A percentile compares a stretch with the other conserved stretches of the same genome.
Conservation (phyloP, 2,888 invertebrate species). For the Acheta domesticus region DNA sequence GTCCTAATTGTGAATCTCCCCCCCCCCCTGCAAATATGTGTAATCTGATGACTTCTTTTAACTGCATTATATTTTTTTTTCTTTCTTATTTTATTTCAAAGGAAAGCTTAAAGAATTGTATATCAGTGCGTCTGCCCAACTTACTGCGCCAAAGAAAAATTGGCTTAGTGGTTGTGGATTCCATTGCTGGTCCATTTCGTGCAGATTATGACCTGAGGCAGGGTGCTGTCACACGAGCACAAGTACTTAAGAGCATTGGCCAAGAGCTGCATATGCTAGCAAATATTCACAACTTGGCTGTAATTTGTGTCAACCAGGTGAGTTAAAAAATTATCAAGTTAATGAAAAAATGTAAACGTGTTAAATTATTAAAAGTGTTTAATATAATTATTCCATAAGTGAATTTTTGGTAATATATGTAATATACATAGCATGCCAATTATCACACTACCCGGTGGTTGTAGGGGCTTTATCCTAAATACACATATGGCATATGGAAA, state of each 20-base stretch:
- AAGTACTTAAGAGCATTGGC: constrained; percentile 57
- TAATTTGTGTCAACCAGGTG: constrained; percentile 73
- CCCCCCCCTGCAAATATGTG: too few species aligned
- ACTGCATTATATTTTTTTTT: too few species aligned
- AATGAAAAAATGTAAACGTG: constrained; percentile 18
- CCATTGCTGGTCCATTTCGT: constrained; percentile 68
- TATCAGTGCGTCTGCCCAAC: constrained; percentile 54
- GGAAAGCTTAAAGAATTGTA: constrained; percentile 55
- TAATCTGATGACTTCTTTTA: too few species aligned
- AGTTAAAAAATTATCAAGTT: constrained; percentile 28
- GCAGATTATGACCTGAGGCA: constrained; percentile 54
- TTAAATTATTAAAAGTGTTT: constrained; percentile 27
- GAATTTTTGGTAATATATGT: too few species aligned
- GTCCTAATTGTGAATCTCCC: too few species aligned
- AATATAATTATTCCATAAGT: background rate
- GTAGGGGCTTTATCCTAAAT: too few species aligned
- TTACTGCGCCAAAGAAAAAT: constrained; percentile 55
- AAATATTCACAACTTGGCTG: constrained; percentile 53
- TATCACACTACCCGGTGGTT: too few species aligned
- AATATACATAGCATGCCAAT: too few species aligned
- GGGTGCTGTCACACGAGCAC: constrained; percentile 52
- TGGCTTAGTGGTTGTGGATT: constrained; percentile 67
- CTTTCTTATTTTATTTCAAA: constrained; percentile 43
- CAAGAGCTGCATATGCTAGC: constrained; percentile 55
- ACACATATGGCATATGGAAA: too few species aligned